Base-by-base conservation (phyloP, 1,140 invertebrate genomes). In the Nasonia longicornis region DNA sequence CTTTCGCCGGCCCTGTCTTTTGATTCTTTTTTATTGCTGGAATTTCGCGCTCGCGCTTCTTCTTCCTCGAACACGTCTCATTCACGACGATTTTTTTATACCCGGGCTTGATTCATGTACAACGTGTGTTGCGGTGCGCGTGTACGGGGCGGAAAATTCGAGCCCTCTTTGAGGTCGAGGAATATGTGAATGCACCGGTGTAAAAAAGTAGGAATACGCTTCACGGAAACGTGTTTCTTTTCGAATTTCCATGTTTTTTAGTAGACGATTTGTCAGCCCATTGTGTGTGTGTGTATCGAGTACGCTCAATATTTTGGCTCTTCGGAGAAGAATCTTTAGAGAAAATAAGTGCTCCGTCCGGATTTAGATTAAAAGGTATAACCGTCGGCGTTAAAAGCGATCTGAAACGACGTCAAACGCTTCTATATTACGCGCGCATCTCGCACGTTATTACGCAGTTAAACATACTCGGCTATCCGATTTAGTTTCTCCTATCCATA, bases 111-210 rank as follows among this genome's bases (percentile, higher is more conserved):
- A 35, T 35, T 35, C 31, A 35, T 35, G 31, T 35, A 26, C 26
- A 35, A 35, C 31, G 31, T 35, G 31, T 35, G 3, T 22, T 66
- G 45, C 45, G 45, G 45, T 48, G n/a, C 3, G 16, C 20, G n/a
- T 26, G 26, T n/a, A 58, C 52, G 52, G 20, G 63, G 20, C 75
- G 63, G 75, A 77, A 77, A 67, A 77, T 77, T 66, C 14, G n/a
- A 67, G n/a, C 20, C n/a, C 38, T 76, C 52, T 64, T 45, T 64
- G 42, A 74, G 45, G 22, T 14, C 2, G n/a, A 4, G 16, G 22
- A 11, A 29, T 20, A 58, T 67, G 26, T 26, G 22, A 29, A 29
- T 31, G 64, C 3, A 22, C 29, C 16, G 26, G 7, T 58, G 26
- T 58, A 74, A 74, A 74, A 42, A 73, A 52, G 26, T 58, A 74